Evolutionary conservation across 2,888 invertebrate genomes (phyloP).

Genomic region (Automeris io): DNA sequence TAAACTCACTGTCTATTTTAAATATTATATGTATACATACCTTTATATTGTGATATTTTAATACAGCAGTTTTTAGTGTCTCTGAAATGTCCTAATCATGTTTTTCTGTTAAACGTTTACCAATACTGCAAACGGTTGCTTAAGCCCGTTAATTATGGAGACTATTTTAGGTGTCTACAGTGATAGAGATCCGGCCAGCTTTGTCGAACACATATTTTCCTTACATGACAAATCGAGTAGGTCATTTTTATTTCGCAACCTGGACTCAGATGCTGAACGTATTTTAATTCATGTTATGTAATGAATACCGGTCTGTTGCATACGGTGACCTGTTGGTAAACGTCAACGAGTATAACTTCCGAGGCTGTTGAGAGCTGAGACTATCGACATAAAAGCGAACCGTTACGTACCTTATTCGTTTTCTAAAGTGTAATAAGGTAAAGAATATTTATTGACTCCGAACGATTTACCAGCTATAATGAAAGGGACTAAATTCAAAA

Average conservation of each 20-base stretch:
- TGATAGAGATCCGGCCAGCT: neutral
- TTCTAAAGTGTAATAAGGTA: no score
- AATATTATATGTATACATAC: no score
- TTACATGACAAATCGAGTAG: neutral
- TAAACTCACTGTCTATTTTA: no score
- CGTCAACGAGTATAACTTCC: slow-evolving; percentile 1
- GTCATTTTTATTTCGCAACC: neutral
- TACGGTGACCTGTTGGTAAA: slow-evolving; percentile 16
- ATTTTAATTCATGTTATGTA: slow-evolving; percentile 23
- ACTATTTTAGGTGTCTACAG: neutral
- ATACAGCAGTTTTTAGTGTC: no score
- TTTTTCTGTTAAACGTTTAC: slow-evolving; percentile 1
- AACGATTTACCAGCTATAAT: no score
- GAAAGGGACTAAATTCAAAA: no score
- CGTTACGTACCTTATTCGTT: no score
- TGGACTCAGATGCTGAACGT: slow-evolving; percentile 1
- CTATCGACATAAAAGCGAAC: no score
- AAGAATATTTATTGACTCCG: no score
- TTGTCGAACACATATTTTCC: neutral
- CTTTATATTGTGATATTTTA: no score
- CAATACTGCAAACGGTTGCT: neutral
- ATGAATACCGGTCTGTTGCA: slow-evolving; percentile 27
- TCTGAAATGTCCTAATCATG: neutral
- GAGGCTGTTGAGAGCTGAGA: no score
- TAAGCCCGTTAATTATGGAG: slow-evolving; percentile 1